A percentile compares a stretch with the other conserved stretches of the same genome.
Evolutionary conservation across 2,797 vertebrate species (phyloP).

Genomic region (Eidolon dupreanum): DNA sequence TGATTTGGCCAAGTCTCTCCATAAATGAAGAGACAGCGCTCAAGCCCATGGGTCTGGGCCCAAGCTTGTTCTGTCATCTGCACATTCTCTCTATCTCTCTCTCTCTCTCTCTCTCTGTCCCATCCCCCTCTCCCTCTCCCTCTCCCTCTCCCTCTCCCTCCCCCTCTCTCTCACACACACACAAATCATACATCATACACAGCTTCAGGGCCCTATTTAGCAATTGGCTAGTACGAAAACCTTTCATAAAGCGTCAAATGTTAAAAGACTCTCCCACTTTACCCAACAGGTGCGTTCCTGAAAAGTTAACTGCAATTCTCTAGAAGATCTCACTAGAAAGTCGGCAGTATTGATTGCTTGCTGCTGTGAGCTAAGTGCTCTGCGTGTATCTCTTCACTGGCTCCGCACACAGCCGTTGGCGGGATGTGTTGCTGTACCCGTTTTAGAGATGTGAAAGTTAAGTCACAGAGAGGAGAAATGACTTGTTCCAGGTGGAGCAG

Average conservation of each 20-base stretch:
- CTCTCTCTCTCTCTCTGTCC: too few relatives aligned
- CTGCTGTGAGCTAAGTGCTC: background rate
- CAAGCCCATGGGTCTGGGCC: background rate
- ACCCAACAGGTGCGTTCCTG: background rate
- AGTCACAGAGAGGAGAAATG: background rate
- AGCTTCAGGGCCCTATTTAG: background rate
- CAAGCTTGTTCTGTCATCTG: accelerated
- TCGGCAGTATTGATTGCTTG: accelerated
- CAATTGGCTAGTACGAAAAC: background rate
- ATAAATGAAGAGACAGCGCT: background rate
- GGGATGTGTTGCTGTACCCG: background rate
- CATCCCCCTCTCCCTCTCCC: too few relatives aligned
- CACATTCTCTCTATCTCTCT: too few relatives aligned
- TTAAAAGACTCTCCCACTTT: background rate
- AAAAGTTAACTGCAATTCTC: background rate
- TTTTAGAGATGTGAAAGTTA: background rate
- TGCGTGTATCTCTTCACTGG: background rate
- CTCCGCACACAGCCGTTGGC: background rate
- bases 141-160: too few relatives aligned
- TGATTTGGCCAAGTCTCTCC: background rate
- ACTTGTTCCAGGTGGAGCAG: background rate
- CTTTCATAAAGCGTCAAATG: background rate
- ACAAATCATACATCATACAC: background rate
- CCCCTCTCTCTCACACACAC: background rate
- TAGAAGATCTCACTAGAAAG: background rate